A percentile compares a stretch with the other conserved stretches of the same genome.
phyloP scores from a whole-genome alignment of 2,888 invertebrate species.

The Mythimna loreyi region DNA sequence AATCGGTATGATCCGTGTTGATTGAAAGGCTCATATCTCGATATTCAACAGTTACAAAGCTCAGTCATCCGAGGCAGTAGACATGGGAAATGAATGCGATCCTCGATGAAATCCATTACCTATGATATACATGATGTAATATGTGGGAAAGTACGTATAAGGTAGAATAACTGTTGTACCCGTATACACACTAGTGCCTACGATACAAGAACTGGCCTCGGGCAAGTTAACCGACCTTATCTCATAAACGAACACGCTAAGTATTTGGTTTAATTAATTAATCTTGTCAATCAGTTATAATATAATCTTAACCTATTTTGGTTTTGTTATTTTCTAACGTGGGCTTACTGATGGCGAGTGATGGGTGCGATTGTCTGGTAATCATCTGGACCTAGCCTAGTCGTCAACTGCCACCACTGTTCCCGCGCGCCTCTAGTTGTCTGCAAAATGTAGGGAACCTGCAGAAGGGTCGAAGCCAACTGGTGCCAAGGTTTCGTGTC shows the following conservation, averaged over 20 bases:
- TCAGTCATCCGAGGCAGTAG: constrained; percentile 73
- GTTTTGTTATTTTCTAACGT: neutral
- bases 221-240: neutral
- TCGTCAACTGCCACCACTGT: no score
- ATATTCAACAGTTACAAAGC: constrained; percentile 74
- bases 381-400: no score
- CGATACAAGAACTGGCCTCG: constrained; percentile 3
- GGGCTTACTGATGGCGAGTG: no score
- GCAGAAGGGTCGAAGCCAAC: no score
- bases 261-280: neutral
- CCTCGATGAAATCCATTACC: constrained; percentile 63
- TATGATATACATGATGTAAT: constrained; percentile 37
- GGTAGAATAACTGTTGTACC: constrained; percentile 38
- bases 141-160: constrained; percentile 37
- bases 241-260: neutral
- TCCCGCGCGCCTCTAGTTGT: no score
- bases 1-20: constrained; percentile 51
- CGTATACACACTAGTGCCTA: constrained; percentile 14
- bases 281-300: neutral
- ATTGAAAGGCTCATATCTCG: constrained; percentile 60
- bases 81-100: constrained; percentile 75
- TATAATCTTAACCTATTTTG: neutral
- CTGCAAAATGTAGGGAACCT: no score
- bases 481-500: no score
- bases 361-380: no score